Evolutionary conservation across 35 echinoderm and acorn worm species (phyloP).

Genomic region (Eucidaris tribuloides): DNA sequence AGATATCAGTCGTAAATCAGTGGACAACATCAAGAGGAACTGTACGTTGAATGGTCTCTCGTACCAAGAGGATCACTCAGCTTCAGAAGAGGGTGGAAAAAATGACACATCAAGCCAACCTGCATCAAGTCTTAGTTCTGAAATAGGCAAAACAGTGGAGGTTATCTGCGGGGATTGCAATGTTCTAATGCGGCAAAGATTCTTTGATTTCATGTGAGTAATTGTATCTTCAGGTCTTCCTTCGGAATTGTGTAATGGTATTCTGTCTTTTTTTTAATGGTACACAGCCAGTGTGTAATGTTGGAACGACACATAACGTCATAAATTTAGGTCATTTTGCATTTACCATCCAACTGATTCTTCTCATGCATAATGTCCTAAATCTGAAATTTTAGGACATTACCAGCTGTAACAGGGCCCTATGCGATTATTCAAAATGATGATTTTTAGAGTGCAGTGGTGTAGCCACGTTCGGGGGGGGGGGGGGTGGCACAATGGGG

Average conservation of each 20-base stretch:
- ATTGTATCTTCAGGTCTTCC: background rate
- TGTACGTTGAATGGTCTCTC: conserved; percentile 21
- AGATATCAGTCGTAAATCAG: conserved; percentile 21
- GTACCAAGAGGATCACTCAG: background rate
- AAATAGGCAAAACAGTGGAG: background rate
- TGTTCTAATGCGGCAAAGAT: conserved; percentile 8
- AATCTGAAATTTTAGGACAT: too few species aligned
- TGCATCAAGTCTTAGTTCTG: background rate
- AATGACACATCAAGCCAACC: background rate
- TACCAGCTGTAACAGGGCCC: too few species aligned
- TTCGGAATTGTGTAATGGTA: too few species aligned
- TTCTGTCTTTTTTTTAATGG: too few species aligned
- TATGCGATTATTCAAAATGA: too few species aligned
- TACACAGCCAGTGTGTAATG: too few species aligned
- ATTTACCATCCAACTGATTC: background rate
- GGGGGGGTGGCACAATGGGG: too few species aligned
- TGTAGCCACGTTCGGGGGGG: too few species aligned
- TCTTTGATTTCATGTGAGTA: conserved; percentile 47
- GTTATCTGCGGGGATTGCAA: conserved; percentile 26
- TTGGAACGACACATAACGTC: too few species aligned
- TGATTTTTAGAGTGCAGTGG: too few species aligned
- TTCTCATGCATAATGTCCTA: background rate
- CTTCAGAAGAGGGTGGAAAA: background rate
- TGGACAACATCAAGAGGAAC: conserved; percentile 14
- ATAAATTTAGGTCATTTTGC: too few species aligned